A percentile compares a stretch with the other conserved stretches of the same genome.
phyloP scores from a whole-genome alignment of 2,797 vertebrate species.

The Antrozous pallidus region DNA sequence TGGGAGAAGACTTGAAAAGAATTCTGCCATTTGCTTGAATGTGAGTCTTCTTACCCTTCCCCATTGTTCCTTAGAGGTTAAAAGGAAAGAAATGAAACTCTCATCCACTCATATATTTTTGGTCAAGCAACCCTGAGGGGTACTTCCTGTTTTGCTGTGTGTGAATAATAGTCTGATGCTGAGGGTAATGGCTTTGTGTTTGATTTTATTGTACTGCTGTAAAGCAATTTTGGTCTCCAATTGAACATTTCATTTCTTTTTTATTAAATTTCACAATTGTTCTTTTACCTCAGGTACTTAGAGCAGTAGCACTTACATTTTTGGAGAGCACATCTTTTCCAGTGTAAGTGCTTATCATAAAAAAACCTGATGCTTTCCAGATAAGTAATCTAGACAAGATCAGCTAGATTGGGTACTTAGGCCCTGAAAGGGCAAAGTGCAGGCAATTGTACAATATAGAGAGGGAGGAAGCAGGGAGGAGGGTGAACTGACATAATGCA shows the following conservation, averaged over 20 bases:
- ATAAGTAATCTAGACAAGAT: neutral
- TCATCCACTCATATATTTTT: constrained; percentile 39
- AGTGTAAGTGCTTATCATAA: constrained; percentile 42
- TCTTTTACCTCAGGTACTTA: constrained; percentile 63
- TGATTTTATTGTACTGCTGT: constrained; percentile 70
- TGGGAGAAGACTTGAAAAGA: neutral
- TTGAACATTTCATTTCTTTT: constrained; percentile 73
- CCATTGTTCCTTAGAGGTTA: neutral
- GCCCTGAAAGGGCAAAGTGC: neutral
- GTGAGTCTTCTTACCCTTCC: neutral
- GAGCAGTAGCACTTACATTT: constrained; percentile 48
- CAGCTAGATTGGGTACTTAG: neutral
- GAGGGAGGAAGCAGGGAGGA: neutral
- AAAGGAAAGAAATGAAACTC: constrained; percentile 55
- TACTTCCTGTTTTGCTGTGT: constrained; percentile 62
- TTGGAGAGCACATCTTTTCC: constrained; percentile 14
- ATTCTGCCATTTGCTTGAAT: neutral
- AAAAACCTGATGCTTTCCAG: neutral
- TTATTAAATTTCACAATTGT: constrained; percentile 71
- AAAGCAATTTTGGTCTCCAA: constrained; percentile 68
- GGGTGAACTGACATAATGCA: neutral
- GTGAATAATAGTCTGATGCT: constrained; percentile 50
- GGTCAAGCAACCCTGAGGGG: constrained; percentile 52
- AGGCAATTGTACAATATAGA: neutral
- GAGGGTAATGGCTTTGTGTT: constrained; percentile 59